Conservation (phyloP, 2,797 vertebrate genomes). For the Falco rusticolus region DNA sequence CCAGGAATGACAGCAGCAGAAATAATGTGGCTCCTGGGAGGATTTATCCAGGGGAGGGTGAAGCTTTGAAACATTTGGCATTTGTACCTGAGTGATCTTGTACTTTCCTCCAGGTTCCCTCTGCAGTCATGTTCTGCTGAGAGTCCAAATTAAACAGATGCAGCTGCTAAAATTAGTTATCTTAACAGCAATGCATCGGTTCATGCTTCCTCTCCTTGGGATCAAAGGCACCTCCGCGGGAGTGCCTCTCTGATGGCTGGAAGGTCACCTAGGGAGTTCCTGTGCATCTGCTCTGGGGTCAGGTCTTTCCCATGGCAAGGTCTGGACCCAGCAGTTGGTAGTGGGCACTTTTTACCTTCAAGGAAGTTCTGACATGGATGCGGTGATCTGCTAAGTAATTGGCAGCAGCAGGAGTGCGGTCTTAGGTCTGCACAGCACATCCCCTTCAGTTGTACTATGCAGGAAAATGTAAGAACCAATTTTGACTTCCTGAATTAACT, state of each 20-base stretch:
- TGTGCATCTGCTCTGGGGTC: not conserved
- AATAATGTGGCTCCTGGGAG: not conserved
- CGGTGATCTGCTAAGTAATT: not conserved
- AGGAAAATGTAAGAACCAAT: not conserved
- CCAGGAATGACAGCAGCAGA: not conserved
- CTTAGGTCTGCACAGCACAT: not conserved
- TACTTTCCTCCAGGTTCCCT: not conserved
- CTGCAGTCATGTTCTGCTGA: not conserved
- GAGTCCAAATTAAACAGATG: not conserved
- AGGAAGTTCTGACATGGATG: not conserved
- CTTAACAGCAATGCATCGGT: rapidly evolving
- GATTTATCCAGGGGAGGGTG: not conserved
- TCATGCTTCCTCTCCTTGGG: not conserved
- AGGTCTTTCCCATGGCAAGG: not conserved
- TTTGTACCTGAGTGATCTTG: not conserved
- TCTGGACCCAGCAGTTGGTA: not conserved
- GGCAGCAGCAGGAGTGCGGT: not conserved
- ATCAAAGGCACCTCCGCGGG: not conserved
- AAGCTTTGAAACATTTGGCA: not conserved
- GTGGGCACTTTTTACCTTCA: not conserved
- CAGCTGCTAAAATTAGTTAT: not conserved
- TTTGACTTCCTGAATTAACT: not conserved
- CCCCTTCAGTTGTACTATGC: not conserved
- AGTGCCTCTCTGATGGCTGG: not conserved
- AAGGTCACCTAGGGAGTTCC: not conserved